A percentile compares a stretch with the other conserved stretches of the same genome.
Evolutionary conservation across 2,888 invertebrate genomes (phyloP).

Genomic region (Abrostola triplasia): DNA sequence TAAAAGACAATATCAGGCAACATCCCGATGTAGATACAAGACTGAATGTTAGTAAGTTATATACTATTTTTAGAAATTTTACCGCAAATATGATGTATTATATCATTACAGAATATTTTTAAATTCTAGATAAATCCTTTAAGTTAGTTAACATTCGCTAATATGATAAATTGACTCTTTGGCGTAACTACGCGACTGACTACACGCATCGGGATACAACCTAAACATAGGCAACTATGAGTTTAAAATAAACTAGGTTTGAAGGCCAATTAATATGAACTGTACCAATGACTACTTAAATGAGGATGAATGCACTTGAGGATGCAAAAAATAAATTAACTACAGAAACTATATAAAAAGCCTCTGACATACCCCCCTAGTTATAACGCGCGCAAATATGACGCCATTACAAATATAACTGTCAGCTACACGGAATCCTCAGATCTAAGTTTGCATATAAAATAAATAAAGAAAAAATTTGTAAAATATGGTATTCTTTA

Average conservation of each 20-base stretch:
- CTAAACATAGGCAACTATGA: slow-evolving; percentile 16
- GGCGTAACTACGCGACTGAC: slow-evolving; percentile 6
- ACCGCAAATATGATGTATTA: slow-evolving; percentile 17
- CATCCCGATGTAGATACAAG: slow-evolving; percentile 34
- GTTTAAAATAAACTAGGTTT: background rate
- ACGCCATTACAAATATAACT: slow-evolving; percentile 45
- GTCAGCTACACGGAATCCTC: slow-evolving; percentile 74
- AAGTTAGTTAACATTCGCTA: slow-evolving; percentile 11
- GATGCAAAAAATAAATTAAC: slow-evolving; percentile 53
- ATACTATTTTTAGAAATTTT: background rate
- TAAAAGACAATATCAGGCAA: slow-evolving; percentile 24
- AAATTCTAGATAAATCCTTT: slow-evolving; percentile 8
- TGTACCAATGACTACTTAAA: slow-evolving; percentile 13
- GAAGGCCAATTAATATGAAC: background rate
- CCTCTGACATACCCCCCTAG: slow-evolving; percentile 44
- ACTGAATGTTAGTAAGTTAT: slow-evolving; percentile 11
- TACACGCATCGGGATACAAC: slow-evolving; percentile 39
- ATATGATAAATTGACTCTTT: slow-evolving; percentile 5
- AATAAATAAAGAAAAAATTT: slow-evolving; percentile 68
- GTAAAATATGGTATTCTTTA: slow-evolving; percentile 56
- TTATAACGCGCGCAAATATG: slow-evolving; percentile 34
- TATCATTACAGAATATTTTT: slow-evolving; percentile 12
- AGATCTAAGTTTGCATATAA: slow-evolving; percentile 77
- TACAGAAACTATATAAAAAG: slow-evolving; percentile 52
- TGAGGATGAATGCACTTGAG: slow-evolving; percentile 33